Conservation (phyloP, 1,140 invertebrate species). For the Lepidurus couesii region DNA sequence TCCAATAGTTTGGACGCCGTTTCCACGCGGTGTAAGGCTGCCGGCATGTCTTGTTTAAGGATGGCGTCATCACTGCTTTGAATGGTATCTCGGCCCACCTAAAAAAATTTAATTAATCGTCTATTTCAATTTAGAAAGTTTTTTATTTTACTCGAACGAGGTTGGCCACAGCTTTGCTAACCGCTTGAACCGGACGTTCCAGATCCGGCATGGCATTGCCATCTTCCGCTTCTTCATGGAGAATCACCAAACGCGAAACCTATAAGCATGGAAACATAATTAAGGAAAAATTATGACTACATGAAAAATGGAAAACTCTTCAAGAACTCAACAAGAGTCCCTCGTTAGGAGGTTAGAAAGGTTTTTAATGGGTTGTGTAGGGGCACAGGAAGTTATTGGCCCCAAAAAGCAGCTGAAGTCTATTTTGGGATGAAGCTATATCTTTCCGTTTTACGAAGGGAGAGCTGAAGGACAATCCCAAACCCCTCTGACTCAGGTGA, state of each 20-base stretch:
- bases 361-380: not conserved
- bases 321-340: not conserved
- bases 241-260: constrained; percentile 95
- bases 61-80: constrained; percentile 94
- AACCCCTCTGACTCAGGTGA: constrained; percentile 1
- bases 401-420: not conserved
- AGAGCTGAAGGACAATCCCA: not conserved
- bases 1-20: constrained; percentile 87
- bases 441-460: not conserved
- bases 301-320: constrained; percentile 11
- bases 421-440: constrained; percentile 12
- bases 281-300: not conserved
- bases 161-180: constrained; percentile 94
- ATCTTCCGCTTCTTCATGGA: constrained; percentile 99
- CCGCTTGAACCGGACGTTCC: constrained; percentile 87
- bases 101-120: constrained; percentile 31
- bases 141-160: constrained; percentile 76
- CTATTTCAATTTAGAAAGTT: not conserved
- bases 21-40: constrained; percentile 86
- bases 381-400: constrained; percentile 9
- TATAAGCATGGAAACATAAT: constrained; percentile 52
- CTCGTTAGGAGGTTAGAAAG: not conserved
- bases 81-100: constrained; percentile 97
- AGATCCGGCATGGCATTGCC: constrained; percentile 99
- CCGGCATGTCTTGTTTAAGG: constrained; percentile 95